phyloP scores from a whole-genome alignment of 2,888 invertebrate genomes.

The Ophraella communa region DNA sequence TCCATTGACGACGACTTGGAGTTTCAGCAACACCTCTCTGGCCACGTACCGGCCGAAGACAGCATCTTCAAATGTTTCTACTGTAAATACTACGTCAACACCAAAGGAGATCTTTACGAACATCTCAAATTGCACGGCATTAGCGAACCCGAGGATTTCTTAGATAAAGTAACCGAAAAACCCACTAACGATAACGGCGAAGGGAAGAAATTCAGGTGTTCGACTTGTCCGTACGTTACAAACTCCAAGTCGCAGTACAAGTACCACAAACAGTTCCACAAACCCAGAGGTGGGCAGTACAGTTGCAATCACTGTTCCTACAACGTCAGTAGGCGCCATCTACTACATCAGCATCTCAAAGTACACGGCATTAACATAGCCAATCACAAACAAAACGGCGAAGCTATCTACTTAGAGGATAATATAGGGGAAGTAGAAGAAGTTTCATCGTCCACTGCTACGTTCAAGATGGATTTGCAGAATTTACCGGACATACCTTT shows the following conservation, averaged over 20 bases:
- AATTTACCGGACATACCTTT: slow-evolving; percentile 70
- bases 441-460: slow-evolving; percentile 39
- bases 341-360: slow-evolving; percentile 83
- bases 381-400: slow-evolving; percentile 54
- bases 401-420: slow-evolving; percentile 52
- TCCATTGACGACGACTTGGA: slow-evolving; percentile 66
- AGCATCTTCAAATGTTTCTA: slow-evolving; percentile 80
- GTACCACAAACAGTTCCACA: slow-evolving; percentile 87
- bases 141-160: slow-evolving; percentile 66
- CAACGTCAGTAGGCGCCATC: slow-evolving; percentile 79
- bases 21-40: slow-evolving; percentile 70
- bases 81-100: slow-evolving; percentile 80
- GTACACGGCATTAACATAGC: slow-evolving; percentile 71
- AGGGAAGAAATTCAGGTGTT: slow-evolving; percentile 77
- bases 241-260: slow-evolving; percentile 86
- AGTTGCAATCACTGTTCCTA: slow-evolving; percentile 84
- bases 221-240: slow-evolving; percentile 82
- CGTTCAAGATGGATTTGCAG: slow-evolving; percentile 57
- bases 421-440: slow-evolving; percentile 54
- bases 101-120: slow-evolving; percentile 71
- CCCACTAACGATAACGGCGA: slow-evolving; percentile 50
- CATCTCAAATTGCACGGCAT: slow-evolving; percentile 73
- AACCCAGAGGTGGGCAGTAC: slow-evolving; percentile 75
- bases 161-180: slow-evolving; percentile 57
- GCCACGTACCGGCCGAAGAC: slow-evolving; percentile 72